These are phyloP conservation scores for Phoxinus dragarum DNA, from an alignment of 2,797 vertebrate genomes.

Conservation along the genomic window DNA sequence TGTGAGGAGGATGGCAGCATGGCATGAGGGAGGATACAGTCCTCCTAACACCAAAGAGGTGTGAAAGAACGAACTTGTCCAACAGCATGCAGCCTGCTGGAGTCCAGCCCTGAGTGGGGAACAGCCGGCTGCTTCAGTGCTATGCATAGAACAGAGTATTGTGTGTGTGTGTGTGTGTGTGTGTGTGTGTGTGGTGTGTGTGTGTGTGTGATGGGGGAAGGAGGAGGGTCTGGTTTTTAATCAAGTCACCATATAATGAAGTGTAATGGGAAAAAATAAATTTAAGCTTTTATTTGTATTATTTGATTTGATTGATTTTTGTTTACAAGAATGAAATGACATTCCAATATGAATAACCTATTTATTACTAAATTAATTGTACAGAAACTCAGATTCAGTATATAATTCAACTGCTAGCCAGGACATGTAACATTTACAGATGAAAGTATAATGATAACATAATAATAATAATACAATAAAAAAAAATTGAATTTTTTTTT, in stretches of 20 bases:
- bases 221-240: neutral
- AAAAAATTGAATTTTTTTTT: neutral
- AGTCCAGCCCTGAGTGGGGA: conserved; percentile 75
- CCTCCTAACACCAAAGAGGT: conserved; percentile 69
- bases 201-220: neutral
- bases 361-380: neutral
- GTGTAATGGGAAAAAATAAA: neutral
- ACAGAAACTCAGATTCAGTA: neutral
- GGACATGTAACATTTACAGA: neutral
- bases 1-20: conserved; percentile 79
- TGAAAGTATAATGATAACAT: neutral
- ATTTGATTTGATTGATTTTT: neutral
- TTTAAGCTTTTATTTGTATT: neutral
- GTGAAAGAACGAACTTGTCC: conserved; percentile 83
- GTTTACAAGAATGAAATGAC: neutral
- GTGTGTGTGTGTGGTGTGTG: neutral
- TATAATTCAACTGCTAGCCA: neutral
- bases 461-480: neutral
- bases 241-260: neutral
- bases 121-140: conserved; percentile 57
- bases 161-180: conserved; percentile 1
- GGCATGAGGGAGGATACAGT: conserved; percentile 70
- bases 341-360: neutral
- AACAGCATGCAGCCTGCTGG: conserved; percentile 81
- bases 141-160: conserved; percentile 45